Percentiles rank a stretch among this genome's conserved stretches.
These are phyloP conservation scores for Cephalopholis sonnerati DNA, from an alignment of 2,113 vertebrate species.

Conservation along the genomic window DNA sequence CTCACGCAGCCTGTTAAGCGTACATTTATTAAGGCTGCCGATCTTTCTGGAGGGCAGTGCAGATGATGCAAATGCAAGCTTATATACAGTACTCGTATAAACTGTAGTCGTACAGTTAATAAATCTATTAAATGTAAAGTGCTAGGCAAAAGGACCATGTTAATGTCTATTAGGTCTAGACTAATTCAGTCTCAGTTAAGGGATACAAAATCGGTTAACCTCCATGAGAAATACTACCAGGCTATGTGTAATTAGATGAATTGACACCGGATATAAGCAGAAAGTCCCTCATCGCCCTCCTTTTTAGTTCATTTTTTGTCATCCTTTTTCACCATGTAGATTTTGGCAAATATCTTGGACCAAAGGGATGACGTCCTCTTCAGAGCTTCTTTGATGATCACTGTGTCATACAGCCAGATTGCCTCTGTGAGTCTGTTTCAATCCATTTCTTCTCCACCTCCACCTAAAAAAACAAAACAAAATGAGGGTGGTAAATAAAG, in stretches of 20 bases:
- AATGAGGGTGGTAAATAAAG: background rate
- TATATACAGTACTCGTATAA: slow-evolving; percentile 68
- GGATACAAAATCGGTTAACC: slow-evolving; percentile 55
- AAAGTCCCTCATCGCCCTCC: slow-evolving; percentile 57
- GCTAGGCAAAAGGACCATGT: slow-evolving; percentile 71
- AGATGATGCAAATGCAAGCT: slow-evolving; percentile 73
- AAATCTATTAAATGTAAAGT: slow-evolving; percentile 79
- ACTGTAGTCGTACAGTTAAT: slow-evolving; percentile 64
- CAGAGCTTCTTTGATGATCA: slow-evolving; percentile 68
- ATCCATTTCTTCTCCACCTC: slow-evolving; percentile 98
- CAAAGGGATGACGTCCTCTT: background rate
- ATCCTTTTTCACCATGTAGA: slow-evolving; percentile 24
- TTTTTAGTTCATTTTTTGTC: slow-evolving; percentile 23
- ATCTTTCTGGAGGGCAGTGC: slow-evolving; percentile 72
- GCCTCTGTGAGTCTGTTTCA: slow-evolving; percentile 88
- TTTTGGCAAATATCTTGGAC: slow-evolving; percentile 37
- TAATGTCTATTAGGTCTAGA: slow-evolving; percentile 60
- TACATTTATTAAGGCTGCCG: slow-evolving; percentile 54
- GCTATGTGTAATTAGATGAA: slow-evolving; percentile 59
- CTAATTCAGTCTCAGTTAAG: slow-evolving; percentile 63
- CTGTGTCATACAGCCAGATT: slow-evolving; percentile 90
- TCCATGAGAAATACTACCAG: slow-evolving; percentile 55
- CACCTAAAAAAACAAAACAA: slow-evolving; percentile 83
- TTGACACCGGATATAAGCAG: slow-evolving; percentile 55
- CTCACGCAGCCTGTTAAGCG: slow-evolving; percentile 17